A percentile compares a stretch with the other conserved stretches of the same genome.
Evolutionary conservation across 2,888 invertebrate species (phyloP).

Genomic region (Lathronympha strigana): DNA sequence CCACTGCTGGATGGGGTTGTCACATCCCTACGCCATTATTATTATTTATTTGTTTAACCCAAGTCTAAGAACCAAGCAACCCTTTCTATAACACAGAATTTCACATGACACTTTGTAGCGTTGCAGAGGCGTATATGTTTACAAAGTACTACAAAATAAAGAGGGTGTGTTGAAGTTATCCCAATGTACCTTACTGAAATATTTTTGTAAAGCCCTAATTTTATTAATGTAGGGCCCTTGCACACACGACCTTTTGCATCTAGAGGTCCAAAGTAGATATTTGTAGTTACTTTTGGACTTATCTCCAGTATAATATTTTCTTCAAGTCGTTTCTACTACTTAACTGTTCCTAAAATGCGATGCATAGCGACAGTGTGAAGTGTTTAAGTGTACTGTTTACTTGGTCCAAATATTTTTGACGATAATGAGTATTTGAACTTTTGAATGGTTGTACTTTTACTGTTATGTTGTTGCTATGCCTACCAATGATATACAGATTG

Average conservation of each 20-base stretch:
- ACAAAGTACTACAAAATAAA: no score
- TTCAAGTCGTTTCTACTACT: not conserved
- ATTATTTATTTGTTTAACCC: no score
- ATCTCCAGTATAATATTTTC: not conserved
- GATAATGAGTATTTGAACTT: slow-evolving; percentile 22
- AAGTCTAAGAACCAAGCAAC: no score
- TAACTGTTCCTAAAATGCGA: not conserved
- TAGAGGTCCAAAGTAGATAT: not conserved
- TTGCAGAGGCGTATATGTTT: no score
- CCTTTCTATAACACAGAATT: no score
- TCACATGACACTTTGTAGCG: no score
- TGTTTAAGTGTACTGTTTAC: slow-evolving; percentile 31
- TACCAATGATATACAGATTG: not conserved
- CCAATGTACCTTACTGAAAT: not conserved
- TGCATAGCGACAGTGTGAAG: not conserved
- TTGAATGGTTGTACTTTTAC: slow-evolving; percentile 7
- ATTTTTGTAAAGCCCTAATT: not conserved
- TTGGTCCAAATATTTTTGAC: slow-evolving; percentile 24
- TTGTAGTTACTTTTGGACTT: not conserved
- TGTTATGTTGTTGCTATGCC: not conserved
- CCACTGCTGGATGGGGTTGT: no score
- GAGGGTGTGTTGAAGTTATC: not conserved
- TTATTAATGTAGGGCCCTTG: not conserved
- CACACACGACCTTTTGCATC: not conserved
- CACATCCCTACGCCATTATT: no score